Evolutionary conservation across 2,797 vertebrate species (phyloP).

Genomic region (Hoplostethus atlanticus): DNA sequence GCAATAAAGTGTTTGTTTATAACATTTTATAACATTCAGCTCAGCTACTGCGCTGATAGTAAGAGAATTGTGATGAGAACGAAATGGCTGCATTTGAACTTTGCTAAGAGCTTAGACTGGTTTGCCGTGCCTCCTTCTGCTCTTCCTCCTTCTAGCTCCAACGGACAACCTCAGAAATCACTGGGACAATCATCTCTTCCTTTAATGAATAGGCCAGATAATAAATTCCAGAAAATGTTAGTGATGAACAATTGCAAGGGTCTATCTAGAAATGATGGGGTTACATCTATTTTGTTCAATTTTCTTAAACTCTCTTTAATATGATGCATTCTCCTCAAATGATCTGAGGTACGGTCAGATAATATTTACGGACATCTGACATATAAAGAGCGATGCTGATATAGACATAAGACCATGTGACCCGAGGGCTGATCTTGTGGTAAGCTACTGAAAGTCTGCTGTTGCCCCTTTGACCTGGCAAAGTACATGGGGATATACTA

Average conservation of each 20-base stretch:
- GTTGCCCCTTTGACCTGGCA: conserved; percentile 42
- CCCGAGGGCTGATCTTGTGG: conserved; percentile 29
- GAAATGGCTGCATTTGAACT: neutral
- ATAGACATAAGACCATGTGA: conserved; percentile 34
- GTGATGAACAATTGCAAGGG: no score
- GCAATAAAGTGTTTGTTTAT: no score
- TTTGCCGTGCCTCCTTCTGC: neutral
- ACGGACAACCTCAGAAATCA: neutral
- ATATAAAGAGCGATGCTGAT: conserved; percentile 28
- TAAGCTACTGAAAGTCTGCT: conserved; percentile 58
- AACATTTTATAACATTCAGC: no score
- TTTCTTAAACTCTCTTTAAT: no score
- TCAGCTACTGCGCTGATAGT: no score
- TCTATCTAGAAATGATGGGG: no score
- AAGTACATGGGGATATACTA: neutral
- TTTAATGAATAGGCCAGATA: neutral
- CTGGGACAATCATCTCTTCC: neutral
- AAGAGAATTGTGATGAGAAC: neutral
- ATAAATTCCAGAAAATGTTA: no score
- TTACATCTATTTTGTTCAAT: no score
- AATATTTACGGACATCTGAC: conserved; percentile 7
- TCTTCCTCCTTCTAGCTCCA: neutral
- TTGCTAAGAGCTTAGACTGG: neutral
- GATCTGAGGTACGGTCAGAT: neutral
- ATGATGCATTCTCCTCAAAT: no score